Conservation (phyloP, 2,113 vertebrate genomes). For the Barnardius zonarius region DNA sequence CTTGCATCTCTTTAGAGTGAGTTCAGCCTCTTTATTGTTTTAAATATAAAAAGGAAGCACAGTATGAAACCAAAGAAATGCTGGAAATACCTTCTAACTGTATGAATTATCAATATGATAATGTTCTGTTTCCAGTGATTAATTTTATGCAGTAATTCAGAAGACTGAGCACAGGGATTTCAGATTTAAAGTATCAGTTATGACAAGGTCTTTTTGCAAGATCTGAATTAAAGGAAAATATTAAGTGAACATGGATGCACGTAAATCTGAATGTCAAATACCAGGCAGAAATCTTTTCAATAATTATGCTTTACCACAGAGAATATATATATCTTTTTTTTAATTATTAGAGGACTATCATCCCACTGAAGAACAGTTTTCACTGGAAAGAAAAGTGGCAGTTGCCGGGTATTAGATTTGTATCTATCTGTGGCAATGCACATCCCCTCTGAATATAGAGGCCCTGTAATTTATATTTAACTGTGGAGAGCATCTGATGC, state of each 20-base stretch:
- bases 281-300: background rate
- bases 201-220: background rate
- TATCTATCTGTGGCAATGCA: background rate
- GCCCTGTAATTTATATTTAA: background rate
- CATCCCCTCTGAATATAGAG: background rate
- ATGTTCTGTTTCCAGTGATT: background rate
- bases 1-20: background rate
- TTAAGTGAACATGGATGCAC: background rate
- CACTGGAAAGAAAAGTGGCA: background rate
- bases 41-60: background rate
- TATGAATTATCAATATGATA: background rate
- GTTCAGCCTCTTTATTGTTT: background rate
- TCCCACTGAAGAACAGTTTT: background rate
- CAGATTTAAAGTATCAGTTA: background rate
- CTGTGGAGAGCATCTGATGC: background rate
- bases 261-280: background rate
- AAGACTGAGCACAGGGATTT: background rate
- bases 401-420: background rate
- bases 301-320: background rate
- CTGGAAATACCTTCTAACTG: background rate
- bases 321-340: background rate
- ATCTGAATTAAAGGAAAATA: background rate
- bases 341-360: background rate
- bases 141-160: background rate
- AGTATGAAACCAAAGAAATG: background rate